Evolutionary conservation across 2,113 vertebrate genomes (phyloP).

Genomic region (Pterocles burchelli): DNA sequence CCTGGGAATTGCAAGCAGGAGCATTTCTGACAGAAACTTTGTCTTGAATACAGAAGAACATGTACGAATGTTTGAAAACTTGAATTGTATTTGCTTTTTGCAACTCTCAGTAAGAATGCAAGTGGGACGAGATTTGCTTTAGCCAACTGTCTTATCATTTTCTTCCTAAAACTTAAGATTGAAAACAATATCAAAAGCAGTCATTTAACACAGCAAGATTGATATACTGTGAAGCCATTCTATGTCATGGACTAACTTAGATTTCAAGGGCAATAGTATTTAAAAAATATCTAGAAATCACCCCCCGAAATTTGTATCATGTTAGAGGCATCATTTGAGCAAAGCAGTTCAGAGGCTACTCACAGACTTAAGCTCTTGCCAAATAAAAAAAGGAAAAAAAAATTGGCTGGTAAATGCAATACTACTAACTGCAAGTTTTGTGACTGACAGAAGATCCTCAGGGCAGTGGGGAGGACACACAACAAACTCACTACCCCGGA

Average conservation of each 20-base stretch:
- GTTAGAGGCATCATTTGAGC: neutral
- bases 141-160: neutral
- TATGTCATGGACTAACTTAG: rapidly evolving
- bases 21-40: neutral
- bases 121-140: neutral
- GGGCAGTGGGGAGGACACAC: too few species aligned
- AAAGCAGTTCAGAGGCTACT: neutral
- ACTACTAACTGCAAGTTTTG: neutral
- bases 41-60: neutral
- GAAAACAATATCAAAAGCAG: neutral
- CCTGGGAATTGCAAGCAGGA: neutral
- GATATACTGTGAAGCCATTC: rapidly evolving
- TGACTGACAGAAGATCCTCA: neutral
- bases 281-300: neutral
- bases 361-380: neutral
- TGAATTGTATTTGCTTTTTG: neutral
- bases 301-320: rapidly evolving
- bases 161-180: neutral
- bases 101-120: neutral
- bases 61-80: neutral
- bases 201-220: neutral
- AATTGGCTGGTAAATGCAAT: neutral
- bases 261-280: neutral
- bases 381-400: neutral
- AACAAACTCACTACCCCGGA: too few species aligned